Base-by-base conservation (phyloP, 2,888 invertebrate species). In the Ornithoptera alexandrae region DNA sequence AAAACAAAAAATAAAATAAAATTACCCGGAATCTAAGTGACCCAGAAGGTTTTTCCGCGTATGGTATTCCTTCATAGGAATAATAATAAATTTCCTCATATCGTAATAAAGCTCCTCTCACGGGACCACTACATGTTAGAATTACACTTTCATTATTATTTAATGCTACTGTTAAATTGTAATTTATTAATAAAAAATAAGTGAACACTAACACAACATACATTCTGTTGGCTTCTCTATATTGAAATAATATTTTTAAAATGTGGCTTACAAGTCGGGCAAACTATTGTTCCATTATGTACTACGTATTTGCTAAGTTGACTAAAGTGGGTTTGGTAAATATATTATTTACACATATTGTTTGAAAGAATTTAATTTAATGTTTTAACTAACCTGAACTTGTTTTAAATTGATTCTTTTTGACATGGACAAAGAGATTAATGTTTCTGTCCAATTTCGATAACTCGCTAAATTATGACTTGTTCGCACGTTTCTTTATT, bases 41-140 rank as follows among this genome's bases (percentile, higher is more conserved):
- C 4, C 56, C 56, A 20, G 56, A 20, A 0, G 56, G 56, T 20
- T 65, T 77, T 71, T 81, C 80, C n/a, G 80, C 80, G 46, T 81
- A 82, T 3, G 80, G 80, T 72, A 82, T 80, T 4, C 79, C 79
- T 72, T 75, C 72, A 67, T 77, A 81, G 0, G 78, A 75, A 46
- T 75, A 77, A 66, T 79, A 80, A 7, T 67, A n/a, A 10, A 73
- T 67, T 12, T 67, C 68, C 7, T 75, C 67, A 18, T 75, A 74
- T 15, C 70, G 58, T 7, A 74, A 68, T 20, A 79, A 63, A 65
- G 72, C 74, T 18, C 81, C 81, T 67, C 70, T 74, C 8, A 81
- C 73, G 1, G 74, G 74, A 7, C 79, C 78, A 58, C 72, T 74
- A 17, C 65, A 75, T 8, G 78, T 79, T 8, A 69, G 46, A 1